phyloP scores from a whole-genome alignment of 1,140 invertebrate genomes.

The Musca vetustissima region DNA sequence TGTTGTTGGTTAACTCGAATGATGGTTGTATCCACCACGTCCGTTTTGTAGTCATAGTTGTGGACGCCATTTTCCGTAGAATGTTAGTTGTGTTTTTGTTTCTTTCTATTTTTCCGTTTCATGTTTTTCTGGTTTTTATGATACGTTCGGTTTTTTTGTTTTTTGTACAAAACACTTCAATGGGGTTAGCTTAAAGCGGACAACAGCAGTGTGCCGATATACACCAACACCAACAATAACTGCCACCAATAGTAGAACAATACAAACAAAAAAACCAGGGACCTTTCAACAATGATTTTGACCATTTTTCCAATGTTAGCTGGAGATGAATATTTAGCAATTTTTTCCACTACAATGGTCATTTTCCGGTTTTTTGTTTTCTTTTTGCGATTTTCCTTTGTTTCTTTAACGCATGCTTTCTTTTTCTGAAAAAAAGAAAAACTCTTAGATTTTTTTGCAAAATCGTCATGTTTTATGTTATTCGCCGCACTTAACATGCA shows the following conservation, averaged over 20 bases:
- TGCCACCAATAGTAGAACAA: neutral
- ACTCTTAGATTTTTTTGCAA: neutral
- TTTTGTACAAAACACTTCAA: too few species aligned
- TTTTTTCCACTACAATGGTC: constrained; percentile 17
- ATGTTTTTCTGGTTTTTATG: too few species aligned
- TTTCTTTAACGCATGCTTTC: constrained; percentile 9
- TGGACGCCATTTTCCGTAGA: constrained; percentile 16
- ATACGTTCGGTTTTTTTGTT: neutral
- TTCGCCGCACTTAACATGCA: constrained; percentile 3
- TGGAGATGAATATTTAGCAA: constrained; percentile 14
- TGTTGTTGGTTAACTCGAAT: neutral
- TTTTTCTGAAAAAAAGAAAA: neutral
- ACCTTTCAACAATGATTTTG: constrained; percentile 23
- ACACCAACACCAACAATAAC: neutral
- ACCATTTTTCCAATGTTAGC: constrained; percentile 13
- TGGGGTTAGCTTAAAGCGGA: too few species aligned
- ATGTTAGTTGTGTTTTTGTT: neutral
- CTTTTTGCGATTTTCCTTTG: neutral
- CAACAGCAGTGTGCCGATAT: too few species aligned
- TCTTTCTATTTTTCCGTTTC: too few species aligned
- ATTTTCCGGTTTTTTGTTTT: constrained; percentile 5
- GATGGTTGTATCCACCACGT: too few species aligned
- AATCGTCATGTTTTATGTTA: constrained; percentile 15
- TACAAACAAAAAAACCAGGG: neutral
- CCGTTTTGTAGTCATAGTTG: neutral